Evolutionary conservation across 2,797 vertebrate species (phyloP), one percentile per base, ranked within the genome.

Genomic region (Halcyon badia): DNA sequence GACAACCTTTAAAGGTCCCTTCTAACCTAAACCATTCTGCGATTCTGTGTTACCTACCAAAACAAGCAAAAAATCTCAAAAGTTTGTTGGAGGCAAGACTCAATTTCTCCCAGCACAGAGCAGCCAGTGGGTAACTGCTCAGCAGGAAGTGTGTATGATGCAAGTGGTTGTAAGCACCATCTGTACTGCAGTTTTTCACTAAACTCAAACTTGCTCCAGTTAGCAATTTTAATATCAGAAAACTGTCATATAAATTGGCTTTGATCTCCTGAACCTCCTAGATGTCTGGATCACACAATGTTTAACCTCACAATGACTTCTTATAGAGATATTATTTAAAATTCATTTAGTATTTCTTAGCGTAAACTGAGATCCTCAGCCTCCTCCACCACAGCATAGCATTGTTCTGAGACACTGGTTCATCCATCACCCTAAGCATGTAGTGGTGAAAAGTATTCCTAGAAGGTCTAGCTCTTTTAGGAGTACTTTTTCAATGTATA

Each of bases 141-240:
- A 22, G 10, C 15, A 14, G 33, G 49, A 37, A 56, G 21, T 28
- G 39, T n/a, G 41, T 30, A 28, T 28, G 49, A 52, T 52, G 49
- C 26, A 28, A 17, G 15, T 22, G 19, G 19, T 14, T 35, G 3
- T 0, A 42, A 30, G 52, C 54, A 46, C 37, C 42, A 10, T 4
- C 44, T 37, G 31, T 33, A 21, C 56, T 19, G 18, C 0, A 0
- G 9, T 20, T 41, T n/a, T 44, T 30, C 73, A 72, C 42, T 4
- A 2, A 69, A 41, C 17, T 62, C 71, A 28, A 20, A 52, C 56
- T 51, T 41, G 33, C n/a, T 70, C 46, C 57, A 54, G 33, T 24
- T 3, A 78, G 44, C 30, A 61, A 17, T 51, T 76, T 5, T 3
- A 31, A 6, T 16, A 68, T 21, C 30, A 31, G 10, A 90, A 46